Conservation (phyloP, 2,113 vertebrate genomes). For the Hydrochoerus hydrochaeris region DNA sequence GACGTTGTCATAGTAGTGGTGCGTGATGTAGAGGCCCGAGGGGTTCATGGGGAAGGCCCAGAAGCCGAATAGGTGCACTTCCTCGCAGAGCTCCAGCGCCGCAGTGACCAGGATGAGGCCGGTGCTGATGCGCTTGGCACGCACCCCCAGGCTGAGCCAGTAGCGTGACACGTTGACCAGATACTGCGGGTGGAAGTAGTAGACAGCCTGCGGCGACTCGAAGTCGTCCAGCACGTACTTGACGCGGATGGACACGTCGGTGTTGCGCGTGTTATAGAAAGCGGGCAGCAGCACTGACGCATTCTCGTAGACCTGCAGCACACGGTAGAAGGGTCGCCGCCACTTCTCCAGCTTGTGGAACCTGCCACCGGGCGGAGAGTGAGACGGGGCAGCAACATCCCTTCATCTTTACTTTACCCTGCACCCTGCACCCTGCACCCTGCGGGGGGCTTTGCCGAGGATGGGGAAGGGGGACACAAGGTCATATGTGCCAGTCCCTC, state of each 20-base stretch:
- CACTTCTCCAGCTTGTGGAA: constrained; percentile 98
- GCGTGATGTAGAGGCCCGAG: constrained; percentile 95
- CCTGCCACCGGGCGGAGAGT: constrained; percentile 78
- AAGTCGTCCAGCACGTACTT: constrained; percentile 98
- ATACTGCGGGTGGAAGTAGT: constrained; percentile 98
- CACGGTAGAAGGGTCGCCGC: constrained; percentile 95
- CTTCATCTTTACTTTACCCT: too few species aligned
- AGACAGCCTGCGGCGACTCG: constrained; percentile 92
- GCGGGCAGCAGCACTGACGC: constrained; percentile 96
- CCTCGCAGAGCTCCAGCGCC: constrained; percentile 96
- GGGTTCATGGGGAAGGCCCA: constrained; percentile 99
- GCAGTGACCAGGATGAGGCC: constrained; percentile 97
- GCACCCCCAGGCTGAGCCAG: constrained; percentile 95
- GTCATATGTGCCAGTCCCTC: not conserved
- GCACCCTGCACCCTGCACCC: not conserved
- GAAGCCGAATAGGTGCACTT: constrained; percentile 98
- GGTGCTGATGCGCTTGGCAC: constrained; percentile 95
- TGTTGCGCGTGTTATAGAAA: constrained; percentile 99
- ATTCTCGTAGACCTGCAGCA: constrained; percentile 95
- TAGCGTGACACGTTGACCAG: constrained; percentile 96
- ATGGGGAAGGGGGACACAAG: not conserved
- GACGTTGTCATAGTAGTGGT: constrained; percentile 99
- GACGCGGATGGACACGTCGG: constrained; percentile 96
- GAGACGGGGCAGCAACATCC: accelerated
- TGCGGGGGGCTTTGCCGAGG: not conserved